Conservation (phyloP, 2,888 invertebrate species). For the Xestia ashworthii region DNA sequence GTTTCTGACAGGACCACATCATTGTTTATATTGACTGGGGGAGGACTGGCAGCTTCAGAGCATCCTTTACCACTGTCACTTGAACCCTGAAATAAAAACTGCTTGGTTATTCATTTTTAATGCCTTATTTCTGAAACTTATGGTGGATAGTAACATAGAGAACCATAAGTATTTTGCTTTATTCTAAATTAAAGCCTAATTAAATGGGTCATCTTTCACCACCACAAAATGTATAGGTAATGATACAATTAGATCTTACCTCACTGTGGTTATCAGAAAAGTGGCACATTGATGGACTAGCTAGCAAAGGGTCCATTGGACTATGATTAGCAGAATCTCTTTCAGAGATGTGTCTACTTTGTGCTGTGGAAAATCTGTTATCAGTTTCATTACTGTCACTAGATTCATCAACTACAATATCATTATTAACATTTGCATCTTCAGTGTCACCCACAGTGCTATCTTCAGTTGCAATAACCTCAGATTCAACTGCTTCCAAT, state of each 20-base stretch:
- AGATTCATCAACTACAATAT: constrained; percentile 79
- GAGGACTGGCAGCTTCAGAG: constrained; percentile 93
- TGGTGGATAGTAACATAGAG: neutral
- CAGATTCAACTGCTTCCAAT: constrained; percentile 72
- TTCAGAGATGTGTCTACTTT: constrained; percentile 84
- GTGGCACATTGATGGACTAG: constrained; percentile 92
- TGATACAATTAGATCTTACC: constrained; percentile 76
- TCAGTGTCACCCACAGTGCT: constrained; percentile 76
- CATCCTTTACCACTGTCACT: constrained; percentile 96
- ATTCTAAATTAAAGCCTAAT: neutral
- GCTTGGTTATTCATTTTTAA: neutral
- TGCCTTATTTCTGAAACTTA: neutral
- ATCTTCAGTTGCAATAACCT: constrained; percentile 71
- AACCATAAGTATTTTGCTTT: neutral
- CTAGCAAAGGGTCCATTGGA: constrained; percentile 93
- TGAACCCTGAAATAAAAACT: constrained; percentile 91
- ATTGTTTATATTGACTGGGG: constrained; percentile 90
- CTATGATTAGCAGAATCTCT: constrained; percentile 95
- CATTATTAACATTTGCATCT: constrained; percentile 80
- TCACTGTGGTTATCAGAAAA: constrained; percentile 93
- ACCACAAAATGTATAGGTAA: neutral
- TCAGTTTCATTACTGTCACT: constrained; percentile 81
- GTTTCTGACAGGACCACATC: constrained; percentile 84
- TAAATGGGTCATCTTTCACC: neutral
- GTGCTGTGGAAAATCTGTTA: constrained; percentile 82